Evolutionary conservation across 2,888 invertebrate genomes (phyloP).

Genomic region (Eremobia ochroleuca): DNA sequence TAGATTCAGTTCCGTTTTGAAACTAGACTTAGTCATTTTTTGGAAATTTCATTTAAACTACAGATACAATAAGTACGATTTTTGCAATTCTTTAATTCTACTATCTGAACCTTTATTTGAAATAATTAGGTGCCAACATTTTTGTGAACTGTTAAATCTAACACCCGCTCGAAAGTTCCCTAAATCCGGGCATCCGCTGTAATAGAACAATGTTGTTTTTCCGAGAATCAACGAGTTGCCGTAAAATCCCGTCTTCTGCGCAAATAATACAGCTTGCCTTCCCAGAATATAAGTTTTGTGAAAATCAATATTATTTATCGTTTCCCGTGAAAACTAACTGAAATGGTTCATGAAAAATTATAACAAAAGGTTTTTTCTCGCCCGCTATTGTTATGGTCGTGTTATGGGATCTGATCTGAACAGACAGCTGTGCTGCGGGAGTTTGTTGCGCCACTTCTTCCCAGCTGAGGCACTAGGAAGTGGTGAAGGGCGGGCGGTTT

Average conservation of each 20-base stretch:
- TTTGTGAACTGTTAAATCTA: neutral
- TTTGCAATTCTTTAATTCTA: neutral
- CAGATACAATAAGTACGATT: too few relatives aligned
- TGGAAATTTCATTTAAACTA: too few relatives aligned
- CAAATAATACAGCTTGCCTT: neutral
- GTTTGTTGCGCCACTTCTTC: neutral
- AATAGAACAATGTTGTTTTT: conserved; percentile 1
- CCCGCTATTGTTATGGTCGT: neutral
- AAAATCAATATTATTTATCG: neutral
- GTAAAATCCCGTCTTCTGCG: neutral
- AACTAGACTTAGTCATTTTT: too few relatives aligned
- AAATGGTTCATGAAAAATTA: neutral
- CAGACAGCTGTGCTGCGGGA: neutral
- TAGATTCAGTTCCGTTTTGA: too few relatives aligned
- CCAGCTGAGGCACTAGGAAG: neutral
- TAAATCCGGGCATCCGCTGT: neutral
- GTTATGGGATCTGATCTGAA: neutral
- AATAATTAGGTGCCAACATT: too few relatives aligned
- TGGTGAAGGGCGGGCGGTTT: too few relatives aligned
- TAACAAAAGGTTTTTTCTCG: neutral
- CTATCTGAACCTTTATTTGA: too few relatives aligned
- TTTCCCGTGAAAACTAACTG: neutral
- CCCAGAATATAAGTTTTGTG: neutral
- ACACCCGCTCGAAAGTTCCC: neutral
- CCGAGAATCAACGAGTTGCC: neutral